Base-by-base conservation (phyloP, 1,140 invertebrate genomes). In the Macrosteles quadrilineatus region DNA sequence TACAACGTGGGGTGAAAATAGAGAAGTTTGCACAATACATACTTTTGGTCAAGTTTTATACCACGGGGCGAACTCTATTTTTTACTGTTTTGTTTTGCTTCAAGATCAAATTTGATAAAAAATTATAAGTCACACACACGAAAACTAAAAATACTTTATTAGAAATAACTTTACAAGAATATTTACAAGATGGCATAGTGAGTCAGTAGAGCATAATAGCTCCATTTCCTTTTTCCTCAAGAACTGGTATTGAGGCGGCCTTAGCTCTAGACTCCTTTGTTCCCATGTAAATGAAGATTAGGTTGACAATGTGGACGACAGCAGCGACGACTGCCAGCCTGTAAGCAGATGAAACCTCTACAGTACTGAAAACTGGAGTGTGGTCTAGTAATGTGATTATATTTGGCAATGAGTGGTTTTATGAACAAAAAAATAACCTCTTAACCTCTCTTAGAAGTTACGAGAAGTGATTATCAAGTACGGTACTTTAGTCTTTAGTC, bases 221-320 rank as follows among this genome's bases (percentile, higher is more conserved):
- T 76, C 90, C 91, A 73, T 92, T 92, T 65, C 89, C 86, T 81
- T 93, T 93, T 79, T 93, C 91, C 76, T 93, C 90, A 9, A 90
- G 81, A 30, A 90, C 86, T 0, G 90, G 89, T 62, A 88, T 86
- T 0, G 87, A 83, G 0, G 85, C 81, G 72, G 87, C 87, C 27
- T 86, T 82, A 32, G 88, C 85, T 25, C 86, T 82, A 9, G 83
- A 82, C 76, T 90, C 88, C 29, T 85, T 86, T 55, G 87, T 88
- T 17, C 90, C 91, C 74, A 92, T 86, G 69, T 87, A 86, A 6
- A 95, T 85, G 65, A 93, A 83, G 2, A 90, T 81, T 71, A 94
- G 86, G 81, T 93, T 95, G 31, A 92, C 78, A 40, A 92, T 82
- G 73, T 90, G 90, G 21, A 91, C 82, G 66, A 89, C 81, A 9